Evolutionary conservation across 2,888 invertebrate species (phyloP), one percentile per base, ranked within the genome.

Genomic region (Anthrax anthrax): DNA sequence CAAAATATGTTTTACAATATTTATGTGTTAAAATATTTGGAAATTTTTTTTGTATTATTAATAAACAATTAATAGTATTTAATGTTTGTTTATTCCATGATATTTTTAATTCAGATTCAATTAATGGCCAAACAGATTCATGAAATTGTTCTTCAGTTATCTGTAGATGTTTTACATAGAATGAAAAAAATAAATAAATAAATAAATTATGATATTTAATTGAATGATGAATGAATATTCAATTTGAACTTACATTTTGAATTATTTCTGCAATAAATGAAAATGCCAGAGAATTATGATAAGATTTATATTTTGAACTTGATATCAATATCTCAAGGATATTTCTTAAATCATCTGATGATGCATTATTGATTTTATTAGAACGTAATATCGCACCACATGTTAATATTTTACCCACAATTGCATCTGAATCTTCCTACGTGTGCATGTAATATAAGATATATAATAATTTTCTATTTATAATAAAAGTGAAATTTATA

Each of bases 381-480:
- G 84, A 80, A 43, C 80, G 73, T 49, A 85, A 73, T 32, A 84
- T 59, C 4, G 84, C 80, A 18, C 82, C 81, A 59, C 80, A 81
- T 1, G 77, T 72, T 55, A 86, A 67, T 50, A 86, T 77, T 58
- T 79, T 77, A 1, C 86, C 86, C 18, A 78, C 74, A 32, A 75
- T 73, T 42, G 82, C 74, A 69, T 85, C 83, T 36, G 79, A 81
- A 57, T 78, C 77, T 72, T 85, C 85, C 84, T 85, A 55, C 54
- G 23, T 6, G 8, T 23, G 8, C 8, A 23, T 23, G 23, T 6
- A 23, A 34, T 16, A 6, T n/a, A 36, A 36, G 16, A 36, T 13
- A n/a, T 27, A 8, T 8, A 12, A 12, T 32, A 32, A 32, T 2
- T 5, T 1, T 32, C 10, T 12, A 12, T 10, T 10, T 29, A 10